phyloP scores from a whole-genome alignment of 2,888 invertebrate species.

The Alsophila aescularia region DNA sequence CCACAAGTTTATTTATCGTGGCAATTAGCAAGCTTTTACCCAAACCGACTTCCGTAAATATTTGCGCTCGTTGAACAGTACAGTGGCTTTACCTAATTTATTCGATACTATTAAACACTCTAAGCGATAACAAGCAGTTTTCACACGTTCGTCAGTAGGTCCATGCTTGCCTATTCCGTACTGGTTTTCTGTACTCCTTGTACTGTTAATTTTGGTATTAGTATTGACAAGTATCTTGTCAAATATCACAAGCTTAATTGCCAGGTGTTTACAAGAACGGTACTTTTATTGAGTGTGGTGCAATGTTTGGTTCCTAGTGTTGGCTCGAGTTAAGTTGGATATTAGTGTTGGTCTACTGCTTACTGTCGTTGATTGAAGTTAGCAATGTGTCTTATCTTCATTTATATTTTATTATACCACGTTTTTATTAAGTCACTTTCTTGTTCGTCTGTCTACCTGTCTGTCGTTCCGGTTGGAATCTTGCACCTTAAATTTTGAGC shows the following conservation, averaged over 20 bases:
- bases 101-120: conserved; percentile 6
- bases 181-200: conserved; percentile 15
- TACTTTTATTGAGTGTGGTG: background rate
- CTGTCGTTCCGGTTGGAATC: too few species aligned
- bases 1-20: conserved; percentile 2
- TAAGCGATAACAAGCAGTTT: conserved; percentile 13
- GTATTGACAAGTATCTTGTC: conserved; percentile 20
- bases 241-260: conserved; percentile 27
- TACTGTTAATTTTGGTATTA: background rate
- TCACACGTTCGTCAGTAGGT: conserved; percentile 13
- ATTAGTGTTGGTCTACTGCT: conserved; percentile 2
- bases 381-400: background rate
- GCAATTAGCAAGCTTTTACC: background rate
- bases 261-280: conserved; percentile 23
- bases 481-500: too few species aligned
- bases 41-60: conserved; percentile 3
- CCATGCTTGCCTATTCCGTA: conserved; percentile 4
- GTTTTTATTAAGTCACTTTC: background rate
- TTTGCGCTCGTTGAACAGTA: conserved; percentile 8
- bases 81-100: conserved; percentile 15
- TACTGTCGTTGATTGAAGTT: conserved; percentile 4
- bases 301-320: conserved; percentile 17
- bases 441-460: too few species aligned
- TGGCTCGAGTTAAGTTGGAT: conserved; percentile 6
- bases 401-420: background rate